Conservation (phyloP, 2,797 vertebrate genomes). For the Microctenopoma stevenorrisi region DNA sequence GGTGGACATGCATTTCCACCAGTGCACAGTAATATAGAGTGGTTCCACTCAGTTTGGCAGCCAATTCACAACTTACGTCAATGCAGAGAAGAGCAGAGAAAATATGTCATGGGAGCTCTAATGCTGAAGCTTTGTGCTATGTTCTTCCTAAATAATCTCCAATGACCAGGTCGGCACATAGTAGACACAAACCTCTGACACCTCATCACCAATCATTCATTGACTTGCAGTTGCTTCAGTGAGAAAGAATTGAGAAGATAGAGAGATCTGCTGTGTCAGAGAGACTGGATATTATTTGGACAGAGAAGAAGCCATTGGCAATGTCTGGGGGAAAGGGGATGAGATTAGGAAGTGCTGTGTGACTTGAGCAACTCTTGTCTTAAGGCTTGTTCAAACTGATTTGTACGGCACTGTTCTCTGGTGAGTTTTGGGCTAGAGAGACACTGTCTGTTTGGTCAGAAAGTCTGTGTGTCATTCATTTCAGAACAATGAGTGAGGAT, state of each 20-base stretch:
- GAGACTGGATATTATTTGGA: constrained; percentile 67
- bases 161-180: constrained; percentile 33
- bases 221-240: constrained; percentile 43
- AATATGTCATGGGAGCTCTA: constrained; percentile 26
- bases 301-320: constrained; percentile 43
- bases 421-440: constrained; percentile 39
- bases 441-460: constrained; percentile 48
- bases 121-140: constrained; percentile 31
- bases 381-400: constrained; percentile 65
- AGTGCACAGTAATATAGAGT: constrained; percentile 39
- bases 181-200: constrained; percentile 30
- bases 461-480: constrained; percentile 31
- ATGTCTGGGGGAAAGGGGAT: constrained; percentile 50
- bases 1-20: constrained; percentile 45
- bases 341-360: constrained; percentile 62
- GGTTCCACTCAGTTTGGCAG: constrained; percentile 42
- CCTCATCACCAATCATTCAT: constrained; percentile 49
- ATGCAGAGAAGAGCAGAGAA: constrained; percentile 19
- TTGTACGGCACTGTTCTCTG: constrained; percentile 42
- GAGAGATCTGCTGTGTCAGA: constrained; percentile 57
- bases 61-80: constrained; percentile 39
- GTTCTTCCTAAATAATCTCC: constrained; percentile 39
- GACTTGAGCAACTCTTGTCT: constrained; percentile 68
- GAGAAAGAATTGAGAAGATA: constrained; percentile 38
- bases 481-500: constrained; percentile 31